Conservation (phyloP, 2,113 vertebrate species). For the Thermophis baileyi region DNA sequence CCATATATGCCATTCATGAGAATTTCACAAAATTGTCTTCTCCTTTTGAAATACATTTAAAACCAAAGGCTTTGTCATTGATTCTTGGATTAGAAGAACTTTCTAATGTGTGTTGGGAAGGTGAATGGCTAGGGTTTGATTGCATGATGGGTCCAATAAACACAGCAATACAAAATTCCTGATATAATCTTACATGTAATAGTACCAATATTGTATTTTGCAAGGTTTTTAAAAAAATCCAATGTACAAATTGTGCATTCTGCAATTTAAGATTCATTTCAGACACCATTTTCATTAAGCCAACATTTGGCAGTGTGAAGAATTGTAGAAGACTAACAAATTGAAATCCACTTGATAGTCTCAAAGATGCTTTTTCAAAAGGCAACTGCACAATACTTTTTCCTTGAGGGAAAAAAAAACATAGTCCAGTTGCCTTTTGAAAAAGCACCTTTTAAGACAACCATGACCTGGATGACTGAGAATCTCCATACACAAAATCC, state of each 20-base stretch:
- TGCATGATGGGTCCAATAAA: not conserved
- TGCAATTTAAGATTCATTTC: not conserved
- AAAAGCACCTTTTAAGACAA: not conserved
- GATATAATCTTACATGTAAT: not conserved
- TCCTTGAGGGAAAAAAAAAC: not conserved
- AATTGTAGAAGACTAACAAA: too few species aligned
- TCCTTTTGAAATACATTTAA: not conserved
- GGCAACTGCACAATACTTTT: not conserved
- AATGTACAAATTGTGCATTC: not conserved
- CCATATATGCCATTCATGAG: not conserved
- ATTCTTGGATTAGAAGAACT: not conserved
- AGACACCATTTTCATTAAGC: not conserved
- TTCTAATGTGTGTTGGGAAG: not conserved
- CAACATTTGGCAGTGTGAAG: not conserved
- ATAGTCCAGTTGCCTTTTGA: not conserved
- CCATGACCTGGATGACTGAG: not conserved
- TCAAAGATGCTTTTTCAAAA: not conserved
- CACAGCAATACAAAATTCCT: not conserved
- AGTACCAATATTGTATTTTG: not conserved
- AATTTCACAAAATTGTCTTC: not conserved
- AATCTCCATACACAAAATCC: not conserved
- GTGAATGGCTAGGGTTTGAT: not conserved
- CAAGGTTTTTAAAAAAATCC: not conserved
- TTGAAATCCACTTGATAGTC: not conserved
- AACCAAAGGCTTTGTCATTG: not conserved